Base-by-base conservation (phyloP, 2,113 vertebrate species). In the Drymodes brunneopygia region DNA sequence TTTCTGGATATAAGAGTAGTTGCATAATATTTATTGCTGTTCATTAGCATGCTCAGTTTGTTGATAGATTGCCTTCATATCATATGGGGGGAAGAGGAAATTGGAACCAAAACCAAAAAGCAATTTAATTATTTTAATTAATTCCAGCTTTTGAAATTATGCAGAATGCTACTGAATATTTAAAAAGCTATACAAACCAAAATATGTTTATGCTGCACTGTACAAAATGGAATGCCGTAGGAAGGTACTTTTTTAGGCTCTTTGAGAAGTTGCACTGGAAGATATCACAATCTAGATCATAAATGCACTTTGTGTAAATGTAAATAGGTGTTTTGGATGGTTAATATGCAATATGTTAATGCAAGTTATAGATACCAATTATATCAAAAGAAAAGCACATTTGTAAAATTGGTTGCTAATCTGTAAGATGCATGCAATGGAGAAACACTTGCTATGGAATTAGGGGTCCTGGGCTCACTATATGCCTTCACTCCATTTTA, bases 71-170 rank as follows among this genome's bases (percentile, higher is more conserved):
- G 85, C 60, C 60, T 81, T 95, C 85, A 72, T 90, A 90, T 71
- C 44, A 44, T 66, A 88, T 25, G 12, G 72, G 56, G 81, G 31
- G 10, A 33, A 82, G 35, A 91, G 80, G 66, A 95, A 96, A 94
- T 69, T 96, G 75, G 88, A 94, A 92, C 45, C 80, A 88, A 94
- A 94, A 48, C 58, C 90, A 95, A 95, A 96, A 92, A 88, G 67
- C 67, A 92, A 70, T 77, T 90, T 86, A 90, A 95, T 96, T 97
- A 82, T 95, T 96, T 89, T 94, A 92, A 95, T 93, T 94, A 86
- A 94, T 94, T 95, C 86, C 88, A 96, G 86, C 79, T 85, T 88
- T 96, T 86, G 71, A 95, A 96, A 92, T 86, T 87, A 92, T 84
- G 81, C 69, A 91, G 65, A 95, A 86, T 65, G 77, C 65, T 92